Evolutionary conservation across 2,113 vertebrate genomes (phyloP).

Genomic region (Pica pica): DNA sequence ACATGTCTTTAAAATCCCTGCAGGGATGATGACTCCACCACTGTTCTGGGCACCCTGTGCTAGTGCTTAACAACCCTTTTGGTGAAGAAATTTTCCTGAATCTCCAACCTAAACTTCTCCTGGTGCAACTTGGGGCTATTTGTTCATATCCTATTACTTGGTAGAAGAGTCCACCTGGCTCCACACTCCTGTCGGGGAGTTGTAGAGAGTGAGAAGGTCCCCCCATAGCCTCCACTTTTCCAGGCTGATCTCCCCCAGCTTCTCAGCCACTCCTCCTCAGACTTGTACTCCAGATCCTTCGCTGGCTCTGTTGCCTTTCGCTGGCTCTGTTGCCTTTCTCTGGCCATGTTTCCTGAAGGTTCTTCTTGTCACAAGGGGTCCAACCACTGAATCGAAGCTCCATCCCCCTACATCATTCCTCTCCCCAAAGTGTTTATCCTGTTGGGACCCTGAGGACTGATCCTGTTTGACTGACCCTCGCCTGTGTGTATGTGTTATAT

Average conservation of each 20-base stretch:
- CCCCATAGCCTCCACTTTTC: neutral
- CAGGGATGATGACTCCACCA: neutral
- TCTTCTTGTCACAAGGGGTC: neutral
- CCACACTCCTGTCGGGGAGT: neutral
- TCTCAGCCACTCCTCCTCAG: neutral
- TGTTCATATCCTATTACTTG: neutral
- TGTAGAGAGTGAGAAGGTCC: neutral
- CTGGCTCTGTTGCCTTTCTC: neutral
- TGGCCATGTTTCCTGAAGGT: fast-evolving
- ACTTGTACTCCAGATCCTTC: neutral
- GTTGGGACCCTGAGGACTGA: neutral
- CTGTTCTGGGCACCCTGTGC: neutral
- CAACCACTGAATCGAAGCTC: neutral
- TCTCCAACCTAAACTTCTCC: neutral
- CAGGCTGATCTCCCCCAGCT: neutral
- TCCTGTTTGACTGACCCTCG: neutral
- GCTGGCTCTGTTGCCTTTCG: neutral
- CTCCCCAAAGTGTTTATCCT: neutral
- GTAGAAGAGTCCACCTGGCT: neutral
- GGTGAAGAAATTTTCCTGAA: neutral
- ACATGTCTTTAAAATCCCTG: neutral
- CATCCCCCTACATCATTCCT: fast-evolving
- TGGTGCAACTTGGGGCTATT: neutral
- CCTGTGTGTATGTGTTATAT: neutral
- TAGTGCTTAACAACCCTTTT: neutral